Percentiles rank a stretch among this genome's conserved stretches.
Conservation (phyloP, 2,113 vertebrate genomes). For the Mellivora capensis region DNA sequence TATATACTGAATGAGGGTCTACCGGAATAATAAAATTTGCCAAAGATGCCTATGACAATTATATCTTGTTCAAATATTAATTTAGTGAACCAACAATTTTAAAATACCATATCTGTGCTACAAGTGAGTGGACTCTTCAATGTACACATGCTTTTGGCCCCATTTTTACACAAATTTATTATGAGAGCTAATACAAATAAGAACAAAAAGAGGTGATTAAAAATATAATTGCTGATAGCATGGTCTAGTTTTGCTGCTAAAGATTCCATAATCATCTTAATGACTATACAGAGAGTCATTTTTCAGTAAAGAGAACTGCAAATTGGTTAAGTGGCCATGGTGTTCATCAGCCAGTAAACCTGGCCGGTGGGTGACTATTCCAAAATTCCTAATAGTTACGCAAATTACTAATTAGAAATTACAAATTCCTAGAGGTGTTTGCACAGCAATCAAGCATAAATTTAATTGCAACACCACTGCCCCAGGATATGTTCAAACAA, state of each 20-base stretch:
- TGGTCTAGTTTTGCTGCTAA: slow-evolving; percentile 24
- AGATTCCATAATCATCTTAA: slow-evolving; percentile 38
- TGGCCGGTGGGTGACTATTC: neutral
- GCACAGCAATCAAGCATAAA: neutral
- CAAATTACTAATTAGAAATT: slow-evolving; percentile 61
- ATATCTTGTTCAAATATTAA: slow-evolving; percentile 3
- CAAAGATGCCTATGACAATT: neutral
- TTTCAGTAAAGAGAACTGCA: slow-evolving; percentile 48
- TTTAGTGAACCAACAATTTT: neutral
- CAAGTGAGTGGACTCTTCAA: neutral
- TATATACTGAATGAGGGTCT: neutral
- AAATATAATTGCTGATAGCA: slow-evolving; percentile 20
- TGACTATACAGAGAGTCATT: slow-evolving; percentile 40
- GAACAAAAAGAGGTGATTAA: slow-evolving; percentile 27
- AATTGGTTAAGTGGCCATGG: slow-evolving; percentile 16
- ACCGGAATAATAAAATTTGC: neutral
- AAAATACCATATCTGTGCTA: neutral
- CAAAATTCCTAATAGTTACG: slow-evolving; percentile 24
- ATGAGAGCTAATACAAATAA: neutral
- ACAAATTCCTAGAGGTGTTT: slow-evolving; percentile 30
- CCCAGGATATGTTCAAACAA: neutral
- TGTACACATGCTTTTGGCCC: neutral
- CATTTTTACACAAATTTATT: slow-evolving; percentile 1
- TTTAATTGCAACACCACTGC: slow-evolving; percentile 22
- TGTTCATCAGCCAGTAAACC: slow-evolving; percentile 6